phyloP scores from a whole-genome alignment of 2,797 vertebrate species.

The Helicolenus hilgendorfi region DNA sequence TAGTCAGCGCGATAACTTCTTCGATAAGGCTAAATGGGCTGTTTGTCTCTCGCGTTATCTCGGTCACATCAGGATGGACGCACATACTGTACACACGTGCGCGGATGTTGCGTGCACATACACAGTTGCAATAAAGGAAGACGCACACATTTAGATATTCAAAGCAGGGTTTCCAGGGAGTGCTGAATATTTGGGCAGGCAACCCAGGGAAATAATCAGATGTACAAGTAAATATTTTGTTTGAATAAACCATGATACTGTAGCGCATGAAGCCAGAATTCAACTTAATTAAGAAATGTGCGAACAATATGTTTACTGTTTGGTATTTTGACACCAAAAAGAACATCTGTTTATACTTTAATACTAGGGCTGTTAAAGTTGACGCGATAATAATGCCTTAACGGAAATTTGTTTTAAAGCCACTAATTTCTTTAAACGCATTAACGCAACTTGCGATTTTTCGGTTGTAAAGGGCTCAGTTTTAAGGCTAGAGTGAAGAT shows the following conservation, averaged over 20 bases:
- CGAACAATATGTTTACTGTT: background rate
- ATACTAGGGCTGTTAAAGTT: too few relatives aligned
- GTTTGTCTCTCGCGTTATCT: slow-evolving; percentile 76
- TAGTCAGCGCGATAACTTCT: slow-evolving; percentile 77
- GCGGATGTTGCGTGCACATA: too few relatives aligned
- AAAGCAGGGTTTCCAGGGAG: slow-evolving; percentile 29
- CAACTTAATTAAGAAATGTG: background rate
- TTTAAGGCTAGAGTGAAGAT: too few relatives aligned
- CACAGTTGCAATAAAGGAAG: background rate
- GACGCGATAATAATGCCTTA: too few relatives aligned
- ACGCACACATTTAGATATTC: background rate
- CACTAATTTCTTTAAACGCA: too few relatives aligned
- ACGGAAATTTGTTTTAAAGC: too few relatives aligned
- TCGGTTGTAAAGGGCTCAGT: too few relatives aligned
- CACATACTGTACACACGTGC: background rate
- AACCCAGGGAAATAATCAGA: slow-evolving; percentile 25
- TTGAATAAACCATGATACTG: slow-evolving; percentile 20
- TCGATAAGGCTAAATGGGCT: slow-evolving; percentile 73
- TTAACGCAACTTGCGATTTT: too few relatives aligned
- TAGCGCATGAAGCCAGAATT: background rate
- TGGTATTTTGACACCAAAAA: background rate
- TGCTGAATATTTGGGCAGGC: slow-evolving; percentile 25
- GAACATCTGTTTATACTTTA: background rate
- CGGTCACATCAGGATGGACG: slow-evolving; percentile 26
- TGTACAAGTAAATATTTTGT: background rate